Base-by-base conservation (phyloP, 2,888 invertebrate species). In the Suillia variegata region DNA sequence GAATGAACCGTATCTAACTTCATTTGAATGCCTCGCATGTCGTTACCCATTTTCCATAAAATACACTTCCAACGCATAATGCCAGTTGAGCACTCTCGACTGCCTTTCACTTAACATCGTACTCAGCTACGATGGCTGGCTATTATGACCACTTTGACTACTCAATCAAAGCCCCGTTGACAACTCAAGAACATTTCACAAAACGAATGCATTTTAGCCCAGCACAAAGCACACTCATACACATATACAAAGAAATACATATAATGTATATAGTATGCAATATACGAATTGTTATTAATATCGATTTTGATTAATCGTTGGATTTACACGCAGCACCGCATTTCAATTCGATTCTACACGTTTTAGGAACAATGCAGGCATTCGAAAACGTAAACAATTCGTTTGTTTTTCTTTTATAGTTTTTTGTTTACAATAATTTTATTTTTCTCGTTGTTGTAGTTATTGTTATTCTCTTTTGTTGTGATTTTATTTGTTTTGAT, bases 401-500 rank as follows among this genome's bases (percentile, higher is more conserved):
- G 5, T 31, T 31, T n/a, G n/a, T n/a, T n/a, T 45, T 48, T 48
- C 12, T 48, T 48, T 48, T 48, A 20, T 8, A n/a, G 1, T 48
- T 48, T 21, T 8, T 10, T 50, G 26, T 50, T 50, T 24, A 20
- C 12, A 6, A 20, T 48, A 17, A 20, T 48, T 52, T 54, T 51
- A 38, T 20, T n/a, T 42, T 17, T 56, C 15, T 56, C 15, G 45
- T 55, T n/a, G n/a, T 55, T 21, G 51, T 50, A 6, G 31, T 15
- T 48, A 31, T n/a, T 58, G 49, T 26, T 49, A 26, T 18, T 21
- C 47, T 50, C 33, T 61, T 62, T 65, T 68, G 68, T 70, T 70
- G 67, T 64, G 70, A 67, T 63, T 67, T 63, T 53, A 42, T 20
- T n/a, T 57, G 53, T 54, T 70, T 70, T 42, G 20, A 49, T 56